phyloP scores from a whole-genome alignment of 92 coral and sea anemone genomes.

The Muricea muricata region DNA sequence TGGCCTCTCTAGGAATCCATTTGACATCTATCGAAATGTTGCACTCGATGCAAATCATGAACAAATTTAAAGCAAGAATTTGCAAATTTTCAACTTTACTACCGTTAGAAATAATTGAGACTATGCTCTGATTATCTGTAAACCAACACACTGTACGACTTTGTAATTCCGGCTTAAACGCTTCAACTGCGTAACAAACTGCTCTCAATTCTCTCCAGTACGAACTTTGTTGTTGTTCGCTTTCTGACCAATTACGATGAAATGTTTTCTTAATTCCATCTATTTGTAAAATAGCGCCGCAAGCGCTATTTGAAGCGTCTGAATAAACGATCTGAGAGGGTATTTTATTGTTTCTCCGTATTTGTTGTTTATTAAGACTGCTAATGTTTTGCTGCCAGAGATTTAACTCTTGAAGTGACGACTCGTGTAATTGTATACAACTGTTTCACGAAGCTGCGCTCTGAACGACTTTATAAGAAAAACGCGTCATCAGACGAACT shows the following conservation, averaged over 20 bases:
- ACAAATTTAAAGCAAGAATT: constrained; percentile 13
- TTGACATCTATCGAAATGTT: constrained; percentile 21
- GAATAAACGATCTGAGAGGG: constrained; percentile 63
- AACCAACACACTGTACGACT: constrained; percentile 49
- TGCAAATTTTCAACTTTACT: constrained; percentile 41
- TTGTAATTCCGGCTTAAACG: constrained; percentile 41
- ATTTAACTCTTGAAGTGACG: constrained; percentile 31
- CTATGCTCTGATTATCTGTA: constrained; percentile 60
- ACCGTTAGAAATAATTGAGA: constrained; percentile 34
- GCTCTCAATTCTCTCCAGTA: constrained; percentile 67
- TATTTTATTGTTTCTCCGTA: constrained; percentile 63
- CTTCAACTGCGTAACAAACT: constrained; percentile 47
- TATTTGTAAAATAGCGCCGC: constrained; percentile 53
- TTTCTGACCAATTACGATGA: constrained; percentile 62
- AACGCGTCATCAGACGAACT: constrained; percentile 53
- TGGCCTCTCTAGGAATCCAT: constrained; percentile 59
- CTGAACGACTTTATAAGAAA: constrained; percentile 39
- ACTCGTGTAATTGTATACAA: constrained; percentile 28
- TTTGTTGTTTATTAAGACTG: constrained; percentile 48
- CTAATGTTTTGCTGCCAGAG: constrained; percentile 58
- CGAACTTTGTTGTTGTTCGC: constrained; percentile 54
- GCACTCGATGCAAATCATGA: constrained; percentile 23
- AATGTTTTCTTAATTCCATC: constrained; percentile 57
- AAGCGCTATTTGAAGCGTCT: constrained; percentile 70
- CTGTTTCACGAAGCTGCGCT: constrained; percentile 50